phyloP scores from a whole-genome alignment of 2,797 vertebrate species.

The Pseudomugil gertrudae region DNA sequence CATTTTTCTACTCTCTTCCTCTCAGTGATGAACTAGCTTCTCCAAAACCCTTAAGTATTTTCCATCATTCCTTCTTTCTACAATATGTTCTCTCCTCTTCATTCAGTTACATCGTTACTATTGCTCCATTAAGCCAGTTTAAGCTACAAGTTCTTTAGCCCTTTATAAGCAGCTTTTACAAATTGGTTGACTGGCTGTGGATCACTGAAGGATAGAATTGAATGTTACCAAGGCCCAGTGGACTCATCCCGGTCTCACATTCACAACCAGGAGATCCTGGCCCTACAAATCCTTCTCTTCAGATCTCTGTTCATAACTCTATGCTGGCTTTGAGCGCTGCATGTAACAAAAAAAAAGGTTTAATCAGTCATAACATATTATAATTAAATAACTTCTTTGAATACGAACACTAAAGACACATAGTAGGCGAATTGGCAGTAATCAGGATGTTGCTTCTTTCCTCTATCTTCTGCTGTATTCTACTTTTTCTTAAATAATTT shows the following conservation, averaged over 20 bases:
- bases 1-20: not conserved
- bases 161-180: conserved; percentile 71
- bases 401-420: not conserved
- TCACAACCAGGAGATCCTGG: conserved; percentile 59
- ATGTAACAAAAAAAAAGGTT: conserved; percentile 13
- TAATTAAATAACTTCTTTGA: not conserved
- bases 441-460: too few relatives aligned
- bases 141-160: conserved; percentile 52
- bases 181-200: conserved; percentile 64
- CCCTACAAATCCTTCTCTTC: conserved; percentile 48
- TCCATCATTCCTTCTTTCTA: not conserved
- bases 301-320: conserved; percentile 27
- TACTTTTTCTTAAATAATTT: too few relatives aligned
- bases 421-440: not conserved
- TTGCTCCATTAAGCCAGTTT: conserved; percentile 67
- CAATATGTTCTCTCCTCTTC: conserved; percentile 5
- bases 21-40: conserved; percentile 6
- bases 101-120: conserved; percentile 31
- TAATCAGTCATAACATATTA: not conserved
- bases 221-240: conserved; percentile 58
- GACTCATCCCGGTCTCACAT: conserved; percentile 62
- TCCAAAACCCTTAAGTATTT: conserved; percentile 3
- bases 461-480: too few relatives aligned
- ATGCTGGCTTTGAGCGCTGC: not conserved
- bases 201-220: conserved; percentile 71